A percentile compares a stretch with the other conserved stretches of the same genome.
Conservation (phyloP, 2,888 invertebrate species). For the Polylopha cassiicola region DNA sequence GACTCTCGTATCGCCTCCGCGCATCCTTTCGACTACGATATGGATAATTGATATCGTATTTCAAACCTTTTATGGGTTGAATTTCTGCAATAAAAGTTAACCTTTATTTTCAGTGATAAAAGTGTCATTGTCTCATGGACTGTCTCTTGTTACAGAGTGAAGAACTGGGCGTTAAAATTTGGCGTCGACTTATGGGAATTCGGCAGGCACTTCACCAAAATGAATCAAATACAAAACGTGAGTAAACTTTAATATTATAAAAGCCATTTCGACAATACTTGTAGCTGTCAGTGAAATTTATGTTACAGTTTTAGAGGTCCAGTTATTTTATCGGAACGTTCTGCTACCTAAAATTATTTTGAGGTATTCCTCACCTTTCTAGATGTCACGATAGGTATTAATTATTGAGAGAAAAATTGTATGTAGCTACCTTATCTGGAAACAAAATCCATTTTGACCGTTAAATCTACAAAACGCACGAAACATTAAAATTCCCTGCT, state of each 20-base stretch:
- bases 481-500: too few species aligned
- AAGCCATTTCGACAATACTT: too few species aligned
- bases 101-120: constrained; percentile 9
- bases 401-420: too few species aligned
- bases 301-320: too few species aligned
- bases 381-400: too few species aligned
- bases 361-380: too few species aligned
- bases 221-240: constrained; percentile 91
- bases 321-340: too few species aligned
- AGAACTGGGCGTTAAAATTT: constrained; percentile 94
- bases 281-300: too few species aligned
- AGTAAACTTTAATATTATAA: constrained; percentile 58
- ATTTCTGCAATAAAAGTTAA: constrained; percentile 19
- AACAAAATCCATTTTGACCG: too few species aligned
- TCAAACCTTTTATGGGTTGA: constrained; percentile 14
- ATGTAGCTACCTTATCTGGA: too few species aligned
- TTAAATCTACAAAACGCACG: too few species aligned
- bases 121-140: constrained; percentile 5
- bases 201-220: constrained; percentile 90
- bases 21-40: constrained; percentile 28
- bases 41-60: constrained; percentile 24
- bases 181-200: constrained; percentile 94
- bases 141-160: constrained; percentile 83
- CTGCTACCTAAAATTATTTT: too few species aligned
- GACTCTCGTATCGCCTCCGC: constrained; percentile 30